Evolutionary conservation across 2,888 invertebrate species (phyloP).

Genomic region (Trisateles emortualis): DNA sequence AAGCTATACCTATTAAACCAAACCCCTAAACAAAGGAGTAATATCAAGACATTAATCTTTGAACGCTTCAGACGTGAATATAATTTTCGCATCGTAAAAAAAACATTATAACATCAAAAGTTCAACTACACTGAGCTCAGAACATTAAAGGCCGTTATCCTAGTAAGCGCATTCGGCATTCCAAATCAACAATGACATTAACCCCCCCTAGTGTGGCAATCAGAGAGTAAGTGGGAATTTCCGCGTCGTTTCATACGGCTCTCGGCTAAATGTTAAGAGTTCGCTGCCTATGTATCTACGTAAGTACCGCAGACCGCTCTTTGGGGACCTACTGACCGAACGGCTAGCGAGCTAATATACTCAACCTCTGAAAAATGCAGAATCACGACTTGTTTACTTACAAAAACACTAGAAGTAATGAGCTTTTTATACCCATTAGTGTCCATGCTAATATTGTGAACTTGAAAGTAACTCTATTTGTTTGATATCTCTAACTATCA

Average conservation of each 20-base stretch:
- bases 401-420: constrained; percentile 9
- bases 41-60: constrained; percentile 13
- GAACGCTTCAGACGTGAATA: constrained; percentile 13
- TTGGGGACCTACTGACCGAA: constrained; percentile 15
- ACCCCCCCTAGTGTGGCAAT: constrained; percentile 85
- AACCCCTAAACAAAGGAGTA: not conserved
- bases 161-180: constrained; percentile 79
- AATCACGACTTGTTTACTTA: constrained; percentile 20
- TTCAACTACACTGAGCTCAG: constrained; percentile 52
- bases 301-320: constrained; percentile 54
- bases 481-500: too few relatives aligned
- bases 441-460: too few relatives aligned
- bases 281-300: constrained; percentile 58
- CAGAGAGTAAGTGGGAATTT: constrained; percentile 85
- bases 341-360: constrained; percentile 25
- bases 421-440: not conserved
- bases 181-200: constrained; percentile 84
- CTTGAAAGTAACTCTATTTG: too few relatives aligned
- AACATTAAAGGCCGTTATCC: constrained; percentile 65
- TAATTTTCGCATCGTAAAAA: constrained; percentile 35
- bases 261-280: constrained; percentile 83
- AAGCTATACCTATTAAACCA: not conserved
- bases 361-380: constrained; percentile 11
- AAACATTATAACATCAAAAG: constrained; percentile 47
- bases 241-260: constrained; percentile 84